A percentile compares a stretch with the other conserved stretches of the same genome.
phyloP scores from a whole-genome alignment of 1,140 invertebrate species.

The Drosophila miranda region DNA sequence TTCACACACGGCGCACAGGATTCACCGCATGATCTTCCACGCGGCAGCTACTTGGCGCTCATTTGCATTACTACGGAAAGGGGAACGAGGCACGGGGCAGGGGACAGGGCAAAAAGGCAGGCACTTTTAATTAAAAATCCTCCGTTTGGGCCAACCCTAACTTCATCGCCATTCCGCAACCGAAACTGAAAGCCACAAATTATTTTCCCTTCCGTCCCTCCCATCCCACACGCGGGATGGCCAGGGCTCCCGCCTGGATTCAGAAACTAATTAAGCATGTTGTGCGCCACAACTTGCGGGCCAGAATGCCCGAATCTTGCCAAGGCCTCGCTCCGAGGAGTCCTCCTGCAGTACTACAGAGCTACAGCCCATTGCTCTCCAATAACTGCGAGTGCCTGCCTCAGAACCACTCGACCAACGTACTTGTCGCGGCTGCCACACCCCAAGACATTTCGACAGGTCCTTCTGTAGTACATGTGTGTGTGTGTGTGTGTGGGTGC shows the following conservation, averaged over 20 bases:
- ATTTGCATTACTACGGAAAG: slow-evolving; percentile 43
- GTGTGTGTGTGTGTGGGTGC: slow-evolving; percentile 7
- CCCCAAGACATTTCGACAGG: slow-evolving; percentile 61
- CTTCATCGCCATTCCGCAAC: slow-evolving; percentile 10
- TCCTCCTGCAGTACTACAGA: slow-evolving; percentile 10
- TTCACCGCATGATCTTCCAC: slow-evolving; percentile 13
- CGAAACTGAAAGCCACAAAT: slow-evolving; percentile 42
- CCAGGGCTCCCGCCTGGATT: slow-evolving; percentile 24
- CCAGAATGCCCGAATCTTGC: neutral
- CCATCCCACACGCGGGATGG: slow-evolving; percentile 22
- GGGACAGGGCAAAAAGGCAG: neutral
- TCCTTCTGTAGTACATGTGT: slow-evolving; percentile 10
- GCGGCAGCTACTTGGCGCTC: slow-evolving; percentile 29
- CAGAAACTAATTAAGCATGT: slow-evolving; percentile 67
- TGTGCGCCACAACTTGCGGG: slow-evolving; percentile 54
- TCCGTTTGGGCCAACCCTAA: slow-evolving; percentile 11
- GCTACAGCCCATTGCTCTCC: slow-evolving; percentile 41
- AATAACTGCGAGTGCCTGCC: slow-evolving; percentile 54
- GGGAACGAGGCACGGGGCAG: neutral
- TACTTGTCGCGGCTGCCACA: slow-evolving; percentile 37
- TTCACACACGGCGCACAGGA: slow-evolving; percentile 40
- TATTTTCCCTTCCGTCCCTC: slow-evolving; percentile 22
- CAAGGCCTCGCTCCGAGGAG: neutral
- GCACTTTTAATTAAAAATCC: slow-evolving; percentile 64
- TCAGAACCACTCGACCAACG: neutral